Percentiles rank a stretch among this genome's conserved stretches.
phyloP scores from a whole-genome alignment of 2,888 invertebrate genomes.

The Ichneumoninae sp. region DNA sequence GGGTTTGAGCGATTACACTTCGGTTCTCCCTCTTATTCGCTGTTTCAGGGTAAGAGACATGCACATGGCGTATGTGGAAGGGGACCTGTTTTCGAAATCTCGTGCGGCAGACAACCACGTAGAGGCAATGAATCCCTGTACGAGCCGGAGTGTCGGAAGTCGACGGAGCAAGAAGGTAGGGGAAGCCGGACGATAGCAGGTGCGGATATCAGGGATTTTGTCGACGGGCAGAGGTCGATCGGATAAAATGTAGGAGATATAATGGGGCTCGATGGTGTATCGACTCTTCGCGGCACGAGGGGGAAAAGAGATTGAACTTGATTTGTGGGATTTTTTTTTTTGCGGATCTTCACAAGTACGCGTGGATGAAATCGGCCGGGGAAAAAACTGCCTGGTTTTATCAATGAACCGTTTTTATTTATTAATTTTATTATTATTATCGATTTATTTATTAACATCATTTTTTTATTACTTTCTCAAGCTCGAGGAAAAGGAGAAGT shows the following conservation, averaged over 20 bases:
- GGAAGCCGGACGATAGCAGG: constrained; percentile 55
- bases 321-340: constrained; percentile 1
- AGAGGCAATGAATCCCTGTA: constrained; percentile 20
- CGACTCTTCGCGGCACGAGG: constrained; percentile 13
- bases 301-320: constrained; percentile 11
- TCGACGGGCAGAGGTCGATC: constrained; percentile 44
- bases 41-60: background rate
- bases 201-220: constrained; percentile 61
- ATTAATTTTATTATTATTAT: no score
- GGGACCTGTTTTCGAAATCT: constrained; percentile 12
- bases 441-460: no score
- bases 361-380: background rate
- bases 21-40: background rate
- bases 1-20: background rate
- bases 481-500: no score
- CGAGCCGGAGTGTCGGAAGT: constrained; percentile 56
- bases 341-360: background rate
- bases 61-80: background rate
- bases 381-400: background rate
- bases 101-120: constrained; percentile 26
- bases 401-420: background rate
- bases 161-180: constrained; percentile 24
- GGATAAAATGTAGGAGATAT: constrained; percentile 46
- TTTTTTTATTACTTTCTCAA: no score
- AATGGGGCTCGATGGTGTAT: constrained; percentile 44